phyloP scores from a whole-genome alignment of 2,113 vertebrate species.

The Serinus canaria region DNA sequence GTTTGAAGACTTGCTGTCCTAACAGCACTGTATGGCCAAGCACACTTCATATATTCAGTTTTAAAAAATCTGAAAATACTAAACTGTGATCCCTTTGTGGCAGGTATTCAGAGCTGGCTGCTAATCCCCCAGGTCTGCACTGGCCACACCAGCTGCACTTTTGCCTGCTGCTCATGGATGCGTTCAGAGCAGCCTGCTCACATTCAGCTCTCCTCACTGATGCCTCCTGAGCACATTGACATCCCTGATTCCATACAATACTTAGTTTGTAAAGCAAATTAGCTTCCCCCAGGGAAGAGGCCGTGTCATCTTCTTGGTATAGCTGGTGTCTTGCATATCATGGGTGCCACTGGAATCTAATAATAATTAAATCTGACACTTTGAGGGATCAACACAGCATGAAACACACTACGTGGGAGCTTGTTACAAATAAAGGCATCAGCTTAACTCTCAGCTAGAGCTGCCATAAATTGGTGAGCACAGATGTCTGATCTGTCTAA shows the following conservation, averaged over 20 bases:
- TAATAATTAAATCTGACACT: conserved; percentile 59
- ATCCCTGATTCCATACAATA: not conserved
- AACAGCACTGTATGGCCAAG: not conserved
- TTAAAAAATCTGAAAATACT: not conserved
- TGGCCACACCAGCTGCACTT: not conserved
- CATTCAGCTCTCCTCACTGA: not conserved
- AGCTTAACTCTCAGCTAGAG: conserved; percentile 50
- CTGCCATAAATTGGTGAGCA: conserved; percentile 54
- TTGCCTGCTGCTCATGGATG: rapidly evolving
- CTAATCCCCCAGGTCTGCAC: no score
- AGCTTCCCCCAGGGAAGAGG: not conserved
- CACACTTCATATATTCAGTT: not conserved
- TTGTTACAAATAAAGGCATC: conserved; percentile 51
- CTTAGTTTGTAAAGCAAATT: conserved; percentile 34
- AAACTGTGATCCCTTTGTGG: not conserved
- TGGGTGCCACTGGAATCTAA: conserved; percentile 55
- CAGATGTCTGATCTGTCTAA: conserved; percentile 55
- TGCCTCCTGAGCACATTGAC: not conserved
- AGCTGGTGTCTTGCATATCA: conserved; percentile 5
- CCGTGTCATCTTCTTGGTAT: not conserved
- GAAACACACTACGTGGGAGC: conserved; percentile 26
- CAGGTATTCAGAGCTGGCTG: not conserved
- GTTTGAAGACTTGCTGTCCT: not conserved
- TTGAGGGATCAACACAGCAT: conserved; percentile 2
- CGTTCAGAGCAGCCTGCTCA: not conserved